Conservation (phyloP, 2,888 invertebrate species). For the Dendrolimus houi region DNA sequence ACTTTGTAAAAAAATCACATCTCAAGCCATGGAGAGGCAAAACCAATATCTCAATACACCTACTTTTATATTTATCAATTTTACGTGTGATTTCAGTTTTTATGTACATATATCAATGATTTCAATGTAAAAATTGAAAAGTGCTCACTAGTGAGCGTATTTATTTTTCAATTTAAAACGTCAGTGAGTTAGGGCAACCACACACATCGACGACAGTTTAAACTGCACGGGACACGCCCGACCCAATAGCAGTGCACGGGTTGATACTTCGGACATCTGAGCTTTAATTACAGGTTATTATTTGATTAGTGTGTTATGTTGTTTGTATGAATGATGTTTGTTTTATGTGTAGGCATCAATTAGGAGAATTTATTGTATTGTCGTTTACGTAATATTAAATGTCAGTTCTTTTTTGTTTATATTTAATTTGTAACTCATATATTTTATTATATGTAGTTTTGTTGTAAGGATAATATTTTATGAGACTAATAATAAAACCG, state of each 20-base stretch:
- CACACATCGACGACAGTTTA: conserved; percentile 1
- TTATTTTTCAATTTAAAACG: neutral
- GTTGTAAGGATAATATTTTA: too few relatives aligned
- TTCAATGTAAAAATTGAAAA: too few relatives aligned
- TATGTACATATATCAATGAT: too few relatives aligned
- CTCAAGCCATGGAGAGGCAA: too few relatives aligned
- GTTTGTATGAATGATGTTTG: conserved; percentile 1
- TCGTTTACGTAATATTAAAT: neutral
- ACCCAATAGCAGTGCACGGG: conserved; percentile 7
- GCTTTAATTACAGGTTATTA: conserved; percentile 23
- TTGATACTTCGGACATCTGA: neutral
- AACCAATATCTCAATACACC: too few relatives aligned
- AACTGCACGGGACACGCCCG: neutral
- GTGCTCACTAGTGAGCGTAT: neutral
- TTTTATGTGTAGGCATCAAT: neutral
- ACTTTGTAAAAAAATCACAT: too few relatives aligned
- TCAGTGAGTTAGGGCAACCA: conserved; percentile 1
- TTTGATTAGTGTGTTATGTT: conserved; percentile 19
- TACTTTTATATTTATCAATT: too few relatives aligned
- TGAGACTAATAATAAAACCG: too few relatives aligned
- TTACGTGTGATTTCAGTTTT: too few relatives aligned
- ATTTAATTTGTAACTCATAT: too few relatives aligned
- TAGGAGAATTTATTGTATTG: neutral
- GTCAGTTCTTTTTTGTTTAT: too few relatives aligned
- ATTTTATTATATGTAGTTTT: too few relatives aligned